Base-by-base conservation (phyloP, 2,797 vertebrate species). In the Enteromius radiatus region DNA sequence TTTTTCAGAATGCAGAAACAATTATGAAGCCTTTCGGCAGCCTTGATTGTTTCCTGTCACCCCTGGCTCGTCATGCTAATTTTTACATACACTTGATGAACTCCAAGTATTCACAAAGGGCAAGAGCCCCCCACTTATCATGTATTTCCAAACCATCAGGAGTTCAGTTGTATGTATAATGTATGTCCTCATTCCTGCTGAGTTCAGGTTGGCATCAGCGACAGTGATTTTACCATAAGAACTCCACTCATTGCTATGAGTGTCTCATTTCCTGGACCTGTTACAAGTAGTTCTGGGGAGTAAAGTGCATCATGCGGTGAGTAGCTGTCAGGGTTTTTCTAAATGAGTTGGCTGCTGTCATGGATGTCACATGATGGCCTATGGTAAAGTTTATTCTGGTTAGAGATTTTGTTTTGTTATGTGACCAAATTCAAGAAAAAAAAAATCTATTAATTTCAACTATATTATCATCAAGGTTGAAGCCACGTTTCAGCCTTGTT, bases 81-180 rank as follows among this genome's bases (percentile, higher is more conserved):
- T 91, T 63, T 89, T 84, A 90, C 86, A 88, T 89, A 90, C 90
- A 87, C 89, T 90, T 88, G 87, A 82, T 91, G 91, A 91, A 91
- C 89, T 89, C 84, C 91, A 81, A 78, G 86, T 87, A 91, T 91
- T 89, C 90, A 90, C 86, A 73, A 91, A 89, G 85, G 70, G 47
- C 87, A 84, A 88, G 90, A 87, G 87, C 86, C 85, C 68, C n/a
- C 84, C 78, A 88, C 89, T 91, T 85, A 87, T 5, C 77, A 84
- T 80, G 61, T 68, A 87, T 91, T 90, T 91, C 84, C 83, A 67
- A 83, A 84, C 89, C 88, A 88, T 93, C 89, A 90, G 85, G 84
- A 85, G 84, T 84, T 89, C 78, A 87, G 91, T 81, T 89, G 87
- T 86, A 89, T 80, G 76, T 88, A 86, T 89, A 89, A 91, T 90